Evolutionary conservation across 2,797 vertebrate species (phyloP), one percentile per base, ranked within the genome.

Genomic region (Ceyx erithaca): DNA sequence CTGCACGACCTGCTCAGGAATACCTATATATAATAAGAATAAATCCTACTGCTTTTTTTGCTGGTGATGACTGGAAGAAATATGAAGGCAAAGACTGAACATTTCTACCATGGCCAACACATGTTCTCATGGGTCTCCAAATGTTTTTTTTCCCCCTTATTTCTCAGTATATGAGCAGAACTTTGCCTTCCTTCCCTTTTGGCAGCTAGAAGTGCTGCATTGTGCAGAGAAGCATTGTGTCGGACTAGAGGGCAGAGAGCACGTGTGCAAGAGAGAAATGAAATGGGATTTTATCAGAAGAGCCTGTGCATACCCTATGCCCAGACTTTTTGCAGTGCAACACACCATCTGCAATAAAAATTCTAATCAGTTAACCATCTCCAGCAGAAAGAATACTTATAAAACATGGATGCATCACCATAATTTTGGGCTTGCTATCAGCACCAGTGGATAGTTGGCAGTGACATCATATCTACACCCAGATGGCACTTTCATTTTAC

Each of bases 401-500:
- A 94, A 97, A 97, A 95, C 95, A 96, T 94, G 95, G 92, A 95
- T 83, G 87, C 72, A 93, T 80, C 94, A 90, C 81, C 92, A 93
- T 95, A 94, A 97, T 97, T 97, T 96, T 91, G 94, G 97, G 92
- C 96, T 95, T 96, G 93, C 94, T 91, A 97, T 93, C 93, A 96
- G 83, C 92, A 96, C 67, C 92, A 93, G 87, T 45, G 70, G 97
- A 95, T 96, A 97, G 75, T 37, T 97, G 97, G 97, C 97, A 97
- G 43, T 96, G 94, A 94, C 96, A 97, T 96, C 95, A 90, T 72
- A 94, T 97, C 93, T 87, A 95, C 91, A 97, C 97, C 96, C 98
- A 97, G 96, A 97, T 97, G 97, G 97, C 95, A 97, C 86, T 97
- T 96, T 93, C 89, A 87, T 96, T 97, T 97, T 96, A 95, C 92